Conservation (phyloP, 2,888 invertebrate genomes). For the Zaprionus lineosus region DNA sequence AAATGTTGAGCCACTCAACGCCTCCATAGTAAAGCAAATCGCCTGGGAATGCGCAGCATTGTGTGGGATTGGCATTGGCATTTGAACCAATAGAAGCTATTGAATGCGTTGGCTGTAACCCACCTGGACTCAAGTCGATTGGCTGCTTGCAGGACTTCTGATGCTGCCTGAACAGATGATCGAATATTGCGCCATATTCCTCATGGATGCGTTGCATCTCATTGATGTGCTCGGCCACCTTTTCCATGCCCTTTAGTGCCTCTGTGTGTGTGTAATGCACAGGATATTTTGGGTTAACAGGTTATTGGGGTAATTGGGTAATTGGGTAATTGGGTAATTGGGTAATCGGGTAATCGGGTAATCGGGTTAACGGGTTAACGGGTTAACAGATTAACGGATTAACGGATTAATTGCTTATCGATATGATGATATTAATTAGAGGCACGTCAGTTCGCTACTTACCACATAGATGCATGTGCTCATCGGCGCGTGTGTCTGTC, state of each 20-base stretch:
- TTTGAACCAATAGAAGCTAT: slow-evolving; percentile 34
- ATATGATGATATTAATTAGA: neutral
- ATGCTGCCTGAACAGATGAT: slow-evolving; percentile 97
- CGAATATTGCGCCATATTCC: slow-evolving; percentile 99
- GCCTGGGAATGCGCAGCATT: slow-evolving; percentile 84
- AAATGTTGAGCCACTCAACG: slow-evolving; percentile 98
- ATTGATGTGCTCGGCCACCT: slow-evolving; percentile 99
- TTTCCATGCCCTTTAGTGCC: slow-evolving; percentile 98
- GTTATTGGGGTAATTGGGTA: too few species aligned
- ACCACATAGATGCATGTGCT: slow-evolving; percentile 96
- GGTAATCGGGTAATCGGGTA: too few species aligned
- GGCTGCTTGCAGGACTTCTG: slow-evolving; percentile 97
- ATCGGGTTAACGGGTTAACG: too few species aligned
- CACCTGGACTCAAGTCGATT: slow-evolving; percentile 95
- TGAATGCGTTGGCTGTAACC: slow-evolving; percentile 40
- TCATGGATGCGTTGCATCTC: slow-evolving; percentile 99
- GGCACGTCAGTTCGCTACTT: slow-evolving; percentile 80
- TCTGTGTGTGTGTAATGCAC: too few species aligned
- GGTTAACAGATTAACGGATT: too few species aligned
- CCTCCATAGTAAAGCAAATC: slow-evolving; percentile 98
- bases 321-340: too few species aligned
- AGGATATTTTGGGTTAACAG: too few species aligned
- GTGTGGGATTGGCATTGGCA: slow-evolving; percentile 43
- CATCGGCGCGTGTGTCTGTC: slow-evolving; percentile 95
- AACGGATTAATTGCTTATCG: neutral